Base-by-base conservation (phyloP, 2,113 vertebrate genomes). In the Ursus arctos region DNA sequence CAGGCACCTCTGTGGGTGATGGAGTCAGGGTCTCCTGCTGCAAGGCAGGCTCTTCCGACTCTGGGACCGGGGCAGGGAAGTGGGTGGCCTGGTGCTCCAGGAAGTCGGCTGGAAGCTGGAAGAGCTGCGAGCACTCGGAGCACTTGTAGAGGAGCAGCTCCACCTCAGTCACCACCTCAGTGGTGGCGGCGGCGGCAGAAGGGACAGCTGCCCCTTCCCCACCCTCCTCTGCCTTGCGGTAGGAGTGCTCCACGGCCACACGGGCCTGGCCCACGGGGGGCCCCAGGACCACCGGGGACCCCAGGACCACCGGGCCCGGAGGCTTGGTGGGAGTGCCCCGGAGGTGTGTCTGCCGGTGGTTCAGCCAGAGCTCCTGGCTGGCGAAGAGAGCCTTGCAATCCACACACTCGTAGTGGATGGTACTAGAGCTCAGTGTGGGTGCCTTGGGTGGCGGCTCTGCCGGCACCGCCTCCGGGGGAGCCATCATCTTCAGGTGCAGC, bases 361-460 rank as follows among this genome's bases (percentile, higher is more conserved):
- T 99, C 83, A 99, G 99, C 99, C 99, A 99, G 22, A 99, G 97
- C 22, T 99, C 98, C 53, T 99, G 99, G 33, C 98, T 99, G 63
- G 98, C 98, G 4, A 99, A 99, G 6, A 99, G 98, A 4, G 99
- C 98, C 84, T 99, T 99, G 84, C 99, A 99, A 85, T 99, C 99
- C 6, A 99, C 99, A 93, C 99, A 99, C 97, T 99, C 99, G 12
- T 99, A 99, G 71, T 98, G 94, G 47, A 98, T 98, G 88, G 97
- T 95, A 28, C 94, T 98, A 74, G 98, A 96, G 65, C 74, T 94
- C 59, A 98, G 33, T 3, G 96, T 47, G 2, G 85, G 96, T 2
- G 24, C 97, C 59, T 97, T 96, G 59, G 98, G 89, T 0, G 97
- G 87, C 2, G 92, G 83, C 49, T 95, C 98, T 0, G 97, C 91